Conservation (phyloP, 2,888 invertebrate species). For the Colletes collaris region DNA sequence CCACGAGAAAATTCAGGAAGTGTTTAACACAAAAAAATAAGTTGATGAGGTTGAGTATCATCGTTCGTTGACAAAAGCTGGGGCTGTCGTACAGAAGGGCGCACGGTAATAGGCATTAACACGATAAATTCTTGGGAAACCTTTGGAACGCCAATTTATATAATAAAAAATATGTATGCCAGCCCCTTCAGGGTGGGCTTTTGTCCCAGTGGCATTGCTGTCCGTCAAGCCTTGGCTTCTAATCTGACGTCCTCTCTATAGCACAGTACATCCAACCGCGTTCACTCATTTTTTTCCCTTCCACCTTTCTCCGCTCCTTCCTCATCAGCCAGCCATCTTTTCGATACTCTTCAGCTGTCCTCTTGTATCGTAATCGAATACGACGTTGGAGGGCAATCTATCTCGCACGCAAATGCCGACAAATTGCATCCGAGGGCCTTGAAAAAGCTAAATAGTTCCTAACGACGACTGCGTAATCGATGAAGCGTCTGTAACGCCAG, state of each 20-base stretch:
- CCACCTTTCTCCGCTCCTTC: slow-evolving; percentile 10
- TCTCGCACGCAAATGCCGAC: slow-evolving; percentile 32
- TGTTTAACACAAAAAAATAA: not conserved
- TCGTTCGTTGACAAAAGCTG: slow-evolving; percentile 46
- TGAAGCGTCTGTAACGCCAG: slow-evolving; percentile 15
- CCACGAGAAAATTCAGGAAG: not conserved
- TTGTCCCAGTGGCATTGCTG: slow-evolving; percentile 65
- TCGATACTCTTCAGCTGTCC: slow-evolving; percentile 62
- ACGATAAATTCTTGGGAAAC: slow-evolving; percentile 78
- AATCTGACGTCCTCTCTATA: slow-evolving; percentile 77
- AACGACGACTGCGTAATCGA: slow-evolving; percentile 24
- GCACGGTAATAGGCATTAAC: slow-evolving; percentile 77
- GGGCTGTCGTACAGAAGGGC: slow-evolving; percentile 48
- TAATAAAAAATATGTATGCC: slow-evolving; percentile 81
- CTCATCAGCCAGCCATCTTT: slow-evolving; percentile 42
- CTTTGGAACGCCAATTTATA: slow-evolving; percentile 79
- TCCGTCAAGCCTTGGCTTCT: slow-evolving; percentile 80
- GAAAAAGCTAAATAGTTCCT: slow-evolving; percentile 41
- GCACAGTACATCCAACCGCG: slow-evolving; percentile 38
- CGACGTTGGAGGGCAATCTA: slow-evolving; percentile 46
- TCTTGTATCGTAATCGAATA: slow-evolving; percentile 61
- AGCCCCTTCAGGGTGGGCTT: slow-evolving; percentile 61
- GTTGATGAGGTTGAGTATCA: slow-evolving; percentile 34
- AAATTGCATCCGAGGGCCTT: slow-evolving; percentile 32
- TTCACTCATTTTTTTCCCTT: slow-evolving; percentile 34